Percentiles rank a stretch among this genome's conserved stretches.
Evolutionary conservation across 2,113 vertebrate species (phyloP).

Genomic region (Nycticorax nycticorax): DNA sequence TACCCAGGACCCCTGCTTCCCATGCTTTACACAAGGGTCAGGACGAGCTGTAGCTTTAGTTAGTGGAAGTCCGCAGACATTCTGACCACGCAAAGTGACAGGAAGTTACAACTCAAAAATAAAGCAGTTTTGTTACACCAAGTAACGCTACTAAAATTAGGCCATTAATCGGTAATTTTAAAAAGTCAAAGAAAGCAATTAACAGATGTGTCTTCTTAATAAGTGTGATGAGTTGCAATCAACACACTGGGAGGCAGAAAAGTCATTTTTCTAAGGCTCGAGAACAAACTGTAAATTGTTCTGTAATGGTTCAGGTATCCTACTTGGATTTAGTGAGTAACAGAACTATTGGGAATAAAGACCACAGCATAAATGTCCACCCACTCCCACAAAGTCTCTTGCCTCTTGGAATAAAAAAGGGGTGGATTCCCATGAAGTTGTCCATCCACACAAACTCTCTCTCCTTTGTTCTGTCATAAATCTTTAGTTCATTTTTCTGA

Average conservation of each 20-base stretch:
- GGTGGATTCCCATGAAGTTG: constrained; percentile 88
- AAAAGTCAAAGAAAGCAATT: not conserved
- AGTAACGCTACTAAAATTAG: not conserved
- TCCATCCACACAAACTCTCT: constrained; percentile 84
- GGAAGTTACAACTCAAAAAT: not conserved
- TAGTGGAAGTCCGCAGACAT: not conserved
- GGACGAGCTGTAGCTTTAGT: not conserved
- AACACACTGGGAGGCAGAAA: not conserved
- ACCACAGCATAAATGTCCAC: not conserved
- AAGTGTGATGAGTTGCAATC: not conserved
- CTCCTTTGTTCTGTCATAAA: constrained; percentile 82
- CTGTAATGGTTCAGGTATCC: not conserved
- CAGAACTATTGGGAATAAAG: not conserved
- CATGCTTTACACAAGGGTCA: not conserved
- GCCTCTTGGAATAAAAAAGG: constrained; percentile 93
- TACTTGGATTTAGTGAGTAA: not conserved
- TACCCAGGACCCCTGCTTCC: not conserved
- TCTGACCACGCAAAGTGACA: not conserved
- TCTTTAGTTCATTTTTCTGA: constrained; percentile 81
- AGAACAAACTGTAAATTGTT: not conserved
- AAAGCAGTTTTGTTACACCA: not conserved
- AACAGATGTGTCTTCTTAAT: not conserved
- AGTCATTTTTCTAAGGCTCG: not conserved
- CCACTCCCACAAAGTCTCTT: constrained; percentile 47
- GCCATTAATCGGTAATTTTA: not conserved